These are phyloP conservation scores for Prionace glauca DNA, from an alignment of 2,797 vertebrate species.

Conservation along the genomic window DNA sequence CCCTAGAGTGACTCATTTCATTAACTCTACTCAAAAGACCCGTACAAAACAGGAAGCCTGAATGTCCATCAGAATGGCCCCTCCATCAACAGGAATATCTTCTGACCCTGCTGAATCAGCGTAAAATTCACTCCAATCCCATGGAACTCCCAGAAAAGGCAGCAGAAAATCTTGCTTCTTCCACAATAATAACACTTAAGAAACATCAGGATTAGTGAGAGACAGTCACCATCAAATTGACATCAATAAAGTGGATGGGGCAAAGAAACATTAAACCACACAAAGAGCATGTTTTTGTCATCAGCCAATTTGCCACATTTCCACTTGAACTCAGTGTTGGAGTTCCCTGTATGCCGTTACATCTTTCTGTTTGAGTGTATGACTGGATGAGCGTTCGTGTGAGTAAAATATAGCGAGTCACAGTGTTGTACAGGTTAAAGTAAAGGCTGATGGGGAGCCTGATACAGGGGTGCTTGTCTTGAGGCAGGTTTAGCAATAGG, in stretches of 20 bases:
- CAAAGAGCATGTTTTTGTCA: background rate
- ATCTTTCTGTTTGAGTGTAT: background rate
- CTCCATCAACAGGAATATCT: background rate
- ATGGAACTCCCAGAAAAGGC: background rate
- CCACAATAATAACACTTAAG: background rate
- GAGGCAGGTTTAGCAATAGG: too few relatives aligned
- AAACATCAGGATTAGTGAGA: background rate
- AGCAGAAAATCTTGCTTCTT: background rate
- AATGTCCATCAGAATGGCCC: background rate
- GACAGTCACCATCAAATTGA: background rate
- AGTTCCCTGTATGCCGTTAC: background rate
- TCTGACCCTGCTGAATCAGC: background rate
- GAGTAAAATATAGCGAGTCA: background rate
- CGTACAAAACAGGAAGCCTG: background rate
- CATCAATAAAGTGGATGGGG: background rate
- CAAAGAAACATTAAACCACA: background rate
- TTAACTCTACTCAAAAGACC: background rate
- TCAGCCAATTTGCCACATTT: background rate
- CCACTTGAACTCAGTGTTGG: background rate
- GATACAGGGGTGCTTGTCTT: background rate
- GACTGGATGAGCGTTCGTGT: background rate
- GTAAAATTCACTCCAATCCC: background rate
- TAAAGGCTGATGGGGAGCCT: background rate
- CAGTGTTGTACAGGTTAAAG: background rate
- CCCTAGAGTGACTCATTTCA: background rate